Evolutionary conservation across 2,797 vertebrate genomes (phyloP), one percentile per base, ranked within the genome.

Genomic region (Stomatorhinus walkeri): DNA sequence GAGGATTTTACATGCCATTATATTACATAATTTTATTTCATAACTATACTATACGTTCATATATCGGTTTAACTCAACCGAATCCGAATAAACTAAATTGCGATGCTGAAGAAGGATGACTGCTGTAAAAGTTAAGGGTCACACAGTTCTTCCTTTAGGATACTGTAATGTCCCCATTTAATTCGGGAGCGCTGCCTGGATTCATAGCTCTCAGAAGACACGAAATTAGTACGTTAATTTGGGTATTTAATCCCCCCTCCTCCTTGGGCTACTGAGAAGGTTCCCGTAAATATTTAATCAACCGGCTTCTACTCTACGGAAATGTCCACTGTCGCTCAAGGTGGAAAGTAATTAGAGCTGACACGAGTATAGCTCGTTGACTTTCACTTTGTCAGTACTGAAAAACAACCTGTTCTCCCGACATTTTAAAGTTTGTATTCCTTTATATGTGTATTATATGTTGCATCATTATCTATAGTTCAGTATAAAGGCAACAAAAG

Each of bases 231-330:
- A 10, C 32, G 16, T 32, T 87, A 51, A 28, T 28, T 46, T 16
- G 6, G 46, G 43, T 6, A 49, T 72, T 24, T 49, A 72, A 51
- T 51, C 59, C 87, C 24, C 28, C 12, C 7, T 28, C 68, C 72
- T 56, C 12, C 14, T 76, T 16, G 40, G 51, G 19, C 52, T 6
- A 40, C 10, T 22, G 72, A 83, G 32, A 22, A 28, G 24, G 28
- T 64, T 32, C 24, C 32, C 16, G 36, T 88, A 88, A 88, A 84
- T 84, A 88, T 88, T 83, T 88, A 46, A 88, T 61, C 19, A 48
- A n/a, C 19, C 5, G 28, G 28, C 24, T 88, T 49, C 48, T 36
- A 12, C 49, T 52, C 48, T 40, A n/a, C 48, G 36, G 22, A 40
- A 87, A 22, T 49, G 14, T 40, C 40, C 87, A 61, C 1, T 49